These are phyloP conservation scores for Pocillopora verrucosa DNA, from an alignment of 64 coral and sea anemone species.

Conservation along the genomic window DNA sequence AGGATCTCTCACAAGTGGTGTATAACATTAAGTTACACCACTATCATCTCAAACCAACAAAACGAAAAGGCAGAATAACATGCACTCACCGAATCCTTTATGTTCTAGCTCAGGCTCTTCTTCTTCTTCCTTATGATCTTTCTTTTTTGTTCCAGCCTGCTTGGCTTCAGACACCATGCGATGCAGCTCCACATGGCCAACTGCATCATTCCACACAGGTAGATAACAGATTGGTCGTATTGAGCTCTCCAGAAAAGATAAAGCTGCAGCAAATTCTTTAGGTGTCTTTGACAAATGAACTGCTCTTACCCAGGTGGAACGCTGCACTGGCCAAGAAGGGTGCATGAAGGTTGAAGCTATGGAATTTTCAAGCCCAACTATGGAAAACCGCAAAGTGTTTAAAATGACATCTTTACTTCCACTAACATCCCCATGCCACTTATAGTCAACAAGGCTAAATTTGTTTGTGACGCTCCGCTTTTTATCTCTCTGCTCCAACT, in stretches of 20 bases:
- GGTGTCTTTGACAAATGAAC: conserved; percentile 81
- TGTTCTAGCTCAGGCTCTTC: conserved; percentile 77
- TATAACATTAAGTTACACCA: background rate
- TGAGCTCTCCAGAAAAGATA: conserved; percentile 84
- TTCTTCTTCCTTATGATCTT: conserved; percentile 87
- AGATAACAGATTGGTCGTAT: conserved; percentile 89
- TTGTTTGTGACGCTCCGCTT: conserved; percentile 80
- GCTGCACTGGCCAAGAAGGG: conserved; percentile 90
- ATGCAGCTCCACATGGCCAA: conserved; percentile 82
- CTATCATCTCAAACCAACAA: background rate
- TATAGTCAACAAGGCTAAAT: conserved; percentile 85
- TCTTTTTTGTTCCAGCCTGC: conserved; percentile 64
- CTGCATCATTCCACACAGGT: conserved; percentile 85
- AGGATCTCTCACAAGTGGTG: background rate
- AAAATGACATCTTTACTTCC: conserved; percentile 86
- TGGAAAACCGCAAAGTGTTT: conserved; percentile 87
- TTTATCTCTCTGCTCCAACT: conserved; percentile 85
- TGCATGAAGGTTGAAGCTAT: conserved; percentile 96
- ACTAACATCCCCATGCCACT: conserved; percentile 77
- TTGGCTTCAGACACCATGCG: conserved; percentile 73
- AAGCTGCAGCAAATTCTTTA: conserved; percentile 77
- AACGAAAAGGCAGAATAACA: background rate
- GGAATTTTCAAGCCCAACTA: conserved; percentile 88
- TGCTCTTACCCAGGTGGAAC: conserved; percentile 91
- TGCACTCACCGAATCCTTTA: conserved; percentile 66